These are phyloP conservation scores for Menidia menidia DNA, from an alignment of 2,797 vertebrate genomes.

Conservation along the genomic window DNA sequence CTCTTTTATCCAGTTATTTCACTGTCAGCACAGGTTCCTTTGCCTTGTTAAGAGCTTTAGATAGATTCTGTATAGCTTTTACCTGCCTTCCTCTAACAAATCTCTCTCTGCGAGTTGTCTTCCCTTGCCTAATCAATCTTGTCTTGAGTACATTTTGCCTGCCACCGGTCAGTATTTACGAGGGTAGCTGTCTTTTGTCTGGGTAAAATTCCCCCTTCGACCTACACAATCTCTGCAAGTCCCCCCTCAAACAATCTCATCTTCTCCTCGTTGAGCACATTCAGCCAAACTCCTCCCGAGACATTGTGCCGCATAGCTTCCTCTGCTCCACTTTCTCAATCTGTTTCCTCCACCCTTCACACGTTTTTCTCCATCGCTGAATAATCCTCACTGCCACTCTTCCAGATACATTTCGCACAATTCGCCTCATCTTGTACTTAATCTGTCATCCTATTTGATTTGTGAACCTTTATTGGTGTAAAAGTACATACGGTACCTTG, in stretches of 20 bases:
- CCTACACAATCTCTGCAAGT: slow-evolving; percentile 36
- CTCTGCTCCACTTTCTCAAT: slow-evolving; percentile 68
- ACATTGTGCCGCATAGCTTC: slow-evolving; percentile 50
- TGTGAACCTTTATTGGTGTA: neutral
- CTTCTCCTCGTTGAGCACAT: slow-evolving; percentile 28
- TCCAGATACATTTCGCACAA: slow-evolving; percentile 7
- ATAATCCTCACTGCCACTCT: slow-evolving; percentile 26
- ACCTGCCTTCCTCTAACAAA: slow-evolving; percentile 15
- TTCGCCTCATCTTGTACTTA: slow-evolving; percentile 1
- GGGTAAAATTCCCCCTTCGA: slow-evolving; percentile 37
- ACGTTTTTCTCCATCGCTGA: slow-evolving; percentile 28
- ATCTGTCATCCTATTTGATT: neutral
- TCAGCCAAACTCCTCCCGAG: slow-evolving; percentile 56
- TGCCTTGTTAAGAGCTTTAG: slow-evolving; percentile 24
- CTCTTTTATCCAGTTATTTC: slow-evolving; percentile 26
- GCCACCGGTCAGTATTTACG: neutral
- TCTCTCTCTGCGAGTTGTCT: neutral
- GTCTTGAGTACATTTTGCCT: slow-evolving; percentile 14
- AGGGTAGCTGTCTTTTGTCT: slow-evolving; percentile 27
- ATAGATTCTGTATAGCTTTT: slow-evolving; percentile 20
- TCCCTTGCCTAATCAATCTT: slow-evolving; percentile 6
- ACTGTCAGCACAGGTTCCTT: slow-evolving; percentile 24
- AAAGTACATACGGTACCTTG: neutral
- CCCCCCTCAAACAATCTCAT: slow-evolving; percentile 33
- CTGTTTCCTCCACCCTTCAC: slow-evolving; percentile 37